These are phyloP conservation scores for Xenus cinereus DNA, from an alignment of 2,113 vertebrate species.

Conservation along the genomic window DNA sequence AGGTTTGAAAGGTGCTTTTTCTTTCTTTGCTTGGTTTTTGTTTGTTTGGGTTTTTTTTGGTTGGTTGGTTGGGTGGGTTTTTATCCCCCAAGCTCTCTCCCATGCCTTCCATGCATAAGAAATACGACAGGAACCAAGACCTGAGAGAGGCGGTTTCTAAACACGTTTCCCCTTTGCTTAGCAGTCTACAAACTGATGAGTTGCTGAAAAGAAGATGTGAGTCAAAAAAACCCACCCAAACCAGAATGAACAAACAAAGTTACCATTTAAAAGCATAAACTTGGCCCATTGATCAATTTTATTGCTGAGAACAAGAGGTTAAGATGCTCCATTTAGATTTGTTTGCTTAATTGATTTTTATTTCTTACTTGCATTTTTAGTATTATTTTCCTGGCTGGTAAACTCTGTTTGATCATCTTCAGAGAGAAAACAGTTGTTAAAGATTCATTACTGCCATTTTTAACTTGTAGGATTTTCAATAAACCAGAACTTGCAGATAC, in stretches of 20 bases:
- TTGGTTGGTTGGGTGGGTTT: too few relatives aligned
- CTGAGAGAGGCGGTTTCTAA: background rate
- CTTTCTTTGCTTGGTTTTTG: too few relatives aligned
- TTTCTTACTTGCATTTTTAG: background rate
- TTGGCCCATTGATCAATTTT: background rate
- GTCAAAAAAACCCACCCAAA: accelerated
- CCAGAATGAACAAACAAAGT: background rate
- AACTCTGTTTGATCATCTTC: background rate
- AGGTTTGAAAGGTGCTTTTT: background rate
- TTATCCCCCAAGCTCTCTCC: background rate
- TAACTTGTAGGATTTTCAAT: background rate
- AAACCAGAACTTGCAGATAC: background rate
- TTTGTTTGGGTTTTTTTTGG: background rate
- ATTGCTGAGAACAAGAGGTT: background rate
- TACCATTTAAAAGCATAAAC: background rate
- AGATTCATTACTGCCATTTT: background rate
- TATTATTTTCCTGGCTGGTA: background rate
- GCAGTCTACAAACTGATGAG: background rate
- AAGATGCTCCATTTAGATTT: background rate
- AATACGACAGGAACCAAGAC: background rate
- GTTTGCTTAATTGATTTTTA: background rate
- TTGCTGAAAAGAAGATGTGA: background rate
- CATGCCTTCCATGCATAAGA: background rate
- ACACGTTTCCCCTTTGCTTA: background rate
- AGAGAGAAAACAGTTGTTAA: background rate